Evolutionary conservation across 2,113 vertebrate genomes (phyloP).

Genomic region (Takifugu bimaculatus): DNA sequence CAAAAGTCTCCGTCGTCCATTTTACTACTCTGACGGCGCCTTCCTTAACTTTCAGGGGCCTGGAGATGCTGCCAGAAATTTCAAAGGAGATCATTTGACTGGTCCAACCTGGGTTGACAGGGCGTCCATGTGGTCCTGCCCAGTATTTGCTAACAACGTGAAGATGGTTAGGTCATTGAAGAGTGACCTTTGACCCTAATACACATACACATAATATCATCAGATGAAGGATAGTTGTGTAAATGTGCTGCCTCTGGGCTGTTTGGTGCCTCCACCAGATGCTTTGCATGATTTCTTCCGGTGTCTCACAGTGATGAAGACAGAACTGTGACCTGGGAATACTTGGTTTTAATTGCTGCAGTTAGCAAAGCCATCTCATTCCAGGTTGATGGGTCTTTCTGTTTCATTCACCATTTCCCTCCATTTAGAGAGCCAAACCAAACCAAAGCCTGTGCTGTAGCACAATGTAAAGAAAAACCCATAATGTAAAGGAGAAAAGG

Average conservation of each 20-base stretch:
- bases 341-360: neutral
- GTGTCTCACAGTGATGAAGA: neutral
- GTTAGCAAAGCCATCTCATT: too few species aligned
- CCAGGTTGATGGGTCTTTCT: too few species aligned
- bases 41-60: too few species aligned
- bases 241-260: neutral
- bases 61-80: slow-evolving; percentile 14
- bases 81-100: slow-evolving; percentile 6
- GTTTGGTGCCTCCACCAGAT: neutral
- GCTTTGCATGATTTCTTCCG: neutral
- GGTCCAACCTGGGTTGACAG: slow-evolving; percentile 21
- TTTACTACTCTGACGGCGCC: neutral
- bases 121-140: slow-evolving; percentile 14
- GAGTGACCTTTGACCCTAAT: slow-evolving; percentile 16
- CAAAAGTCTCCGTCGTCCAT: neutral
- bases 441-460: too few species aligned
- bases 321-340: neutral
- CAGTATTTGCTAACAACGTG: slow-evolving; percentile 5
- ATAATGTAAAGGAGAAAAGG: too few species aligned
- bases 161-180: neutral
- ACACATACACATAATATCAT: neutral
- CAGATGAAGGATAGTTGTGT: neutral
- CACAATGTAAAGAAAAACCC: too few species aligned
- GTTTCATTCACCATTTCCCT: too few species aligned
- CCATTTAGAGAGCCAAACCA: too few species aligned